These are phyloP conservation scores for Pachydiplax longipennis DNA, from an alignment of 2,888 invertebrate species.

Conservation along the genomic window DNA sequence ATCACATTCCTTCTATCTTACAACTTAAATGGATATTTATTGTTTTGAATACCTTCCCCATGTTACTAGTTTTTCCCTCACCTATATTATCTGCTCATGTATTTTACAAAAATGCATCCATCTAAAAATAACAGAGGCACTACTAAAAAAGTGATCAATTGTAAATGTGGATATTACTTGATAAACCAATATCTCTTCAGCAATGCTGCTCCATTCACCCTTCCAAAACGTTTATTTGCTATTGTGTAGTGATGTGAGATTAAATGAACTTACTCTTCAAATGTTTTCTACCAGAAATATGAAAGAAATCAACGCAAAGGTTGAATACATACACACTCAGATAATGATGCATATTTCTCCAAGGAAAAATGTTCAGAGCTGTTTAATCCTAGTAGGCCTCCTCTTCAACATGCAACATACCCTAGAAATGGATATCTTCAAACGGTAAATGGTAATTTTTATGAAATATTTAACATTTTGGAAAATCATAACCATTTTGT, in stretches of 20 bases:
- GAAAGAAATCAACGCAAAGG: neutral
- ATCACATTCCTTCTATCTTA: slow-evolving; percentile 43
- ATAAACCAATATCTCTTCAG: neutral
- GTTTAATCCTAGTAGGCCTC: neutral
- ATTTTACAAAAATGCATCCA: neutral
- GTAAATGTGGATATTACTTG: neutral
- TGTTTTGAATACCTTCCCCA: neutral
- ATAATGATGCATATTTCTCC: neutral
- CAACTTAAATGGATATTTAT: slow-evolving; percentile 23
- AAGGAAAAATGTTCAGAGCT: neutral
- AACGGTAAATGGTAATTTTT: neutral
- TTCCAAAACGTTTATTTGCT: neutral
- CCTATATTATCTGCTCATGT: neutral
- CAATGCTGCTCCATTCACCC: neutral
- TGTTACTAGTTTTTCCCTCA: neutral
- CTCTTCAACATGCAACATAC: neutral
- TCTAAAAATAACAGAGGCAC: slow-evolving; percentile 29
- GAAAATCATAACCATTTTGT: neutral
- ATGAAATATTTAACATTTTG: neutral
- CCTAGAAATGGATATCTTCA: neutral
- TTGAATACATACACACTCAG: neutral
- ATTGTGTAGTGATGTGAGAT: neutral
- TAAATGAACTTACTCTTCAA: neutral
- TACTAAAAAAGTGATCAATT: neutral
- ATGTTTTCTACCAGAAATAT: neutral